A percentile compares a stretch with the other conserved stretches of the same genome.
Evolutionary conservation across 2,113 vertebrate genomes (phyloP).

Genomic region (Raphicerus campestris): DNA sequence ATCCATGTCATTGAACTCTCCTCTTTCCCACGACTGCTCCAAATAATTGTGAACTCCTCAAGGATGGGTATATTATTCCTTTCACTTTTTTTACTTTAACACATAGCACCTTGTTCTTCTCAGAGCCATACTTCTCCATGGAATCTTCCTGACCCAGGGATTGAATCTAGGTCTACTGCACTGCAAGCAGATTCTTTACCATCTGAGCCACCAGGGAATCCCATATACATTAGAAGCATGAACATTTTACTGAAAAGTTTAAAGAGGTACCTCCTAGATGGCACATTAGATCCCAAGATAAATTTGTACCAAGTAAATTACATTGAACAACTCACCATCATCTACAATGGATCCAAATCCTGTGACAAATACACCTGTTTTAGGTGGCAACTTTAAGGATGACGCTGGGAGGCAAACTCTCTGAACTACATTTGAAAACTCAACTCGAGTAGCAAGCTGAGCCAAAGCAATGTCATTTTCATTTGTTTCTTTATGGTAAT

Average conservation of each 20-base stretch:
- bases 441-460: constrained; percentile 74
- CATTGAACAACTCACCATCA: constrained; percentile 75
- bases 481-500: constrained; percentile 66
- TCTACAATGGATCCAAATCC: constrained; percentile 82
- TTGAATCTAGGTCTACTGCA: not conserved
- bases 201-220: not conserved
- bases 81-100: not conserved
- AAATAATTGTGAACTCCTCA: not conserved
- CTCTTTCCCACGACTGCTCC: not conserved
- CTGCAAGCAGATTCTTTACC: not conserved
- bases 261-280: not conserved
- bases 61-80: not conserved
- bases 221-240: not conserved
- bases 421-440: constrained; percentile 78
- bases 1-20: not conserved
- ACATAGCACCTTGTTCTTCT: not conserved
- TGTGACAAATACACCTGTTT: constrained; percentile 81
- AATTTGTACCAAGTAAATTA: not conserved
- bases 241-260: not conserved
- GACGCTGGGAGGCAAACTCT: constrained; percentile 83
- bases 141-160: not conserved
- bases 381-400: constrained; percentile 72
- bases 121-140: not conserved
- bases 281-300: not conserved
- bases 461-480: constrained; percentile 81